Evolutionary conservation across 2,113 vertebrate species (phyloP), one percentile per base, ranked within the genome.

Genomic region (Dunckerocampus dactyliophorus): DNA sequence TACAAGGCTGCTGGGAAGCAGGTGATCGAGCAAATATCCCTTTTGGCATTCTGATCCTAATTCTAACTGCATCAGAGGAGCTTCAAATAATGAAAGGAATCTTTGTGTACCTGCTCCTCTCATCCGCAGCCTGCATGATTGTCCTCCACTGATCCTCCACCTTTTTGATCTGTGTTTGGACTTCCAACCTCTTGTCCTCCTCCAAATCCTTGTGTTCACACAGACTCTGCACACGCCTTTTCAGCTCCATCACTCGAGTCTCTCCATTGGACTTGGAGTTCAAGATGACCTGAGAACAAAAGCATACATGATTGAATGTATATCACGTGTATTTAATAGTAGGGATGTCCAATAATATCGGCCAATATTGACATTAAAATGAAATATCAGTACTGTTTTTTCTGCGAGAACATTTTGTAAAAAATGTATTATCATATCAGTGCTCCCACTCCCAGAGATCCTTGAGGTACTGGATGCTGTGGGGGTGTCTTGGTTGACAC

Each of bases 191-290:
- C 57, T 63, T 75, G 45, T 77, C 67, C n/a, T 58, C 61, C 42
- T 83, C 68, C 66, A 91, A 65, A n/a, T 81, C 82, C 49, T 60
- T 17, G 7, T 76, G 65, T 13, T 59, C 60, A 28, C 56, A 80
- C 21, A 92, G 79, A 75, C 71, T 73, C 57, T 86, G 47, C 0
- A 49, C 77, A 73, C 69, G 80, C 34, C 28, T 88, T 59, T 64
- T 85, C 63, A 92, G 62, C 45, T 80, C 82, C 20, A n/a, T 53
- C 68, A 92, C 47, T 39, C 82, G 77, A 45, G 52, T 53, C 31
- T 88, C 79, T 3, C 79, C 87, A 0, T 63, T 74, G 17, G 81
- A 62, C 63, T 53, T 82, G 62, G 74, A 72, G 69, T 21, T 80
- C 31, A 90, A 39, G 61, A 85, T 56, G 22, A 46, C n/a, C 90